Evolutionary conservation across 2,113 vertebrate genomes (phyloP).

Genomic region (Pseudopodoces humilis): DNA sequence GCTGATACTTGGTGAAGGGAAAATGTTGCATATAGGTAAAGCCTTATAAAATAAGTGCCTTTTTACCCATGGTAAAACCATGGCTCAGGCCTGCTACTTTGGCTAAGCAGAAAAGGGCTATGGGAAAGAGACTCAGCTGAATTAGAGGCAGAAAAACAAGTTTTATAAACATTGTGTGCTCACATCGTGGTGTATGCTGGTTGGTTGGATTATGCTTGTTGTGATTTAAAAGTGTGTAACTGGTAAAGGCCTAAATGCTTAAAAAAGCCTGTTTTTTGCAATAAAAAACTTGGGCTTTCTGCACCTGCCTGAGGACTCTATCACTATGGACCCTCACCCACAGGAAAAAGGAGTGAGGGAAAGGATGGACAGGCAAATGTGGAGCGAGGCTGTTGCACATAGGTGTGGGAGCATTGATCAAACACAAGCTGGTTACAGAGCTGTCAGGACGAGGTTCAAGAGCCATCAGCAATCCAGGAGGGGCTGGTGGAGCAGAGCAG

Average conservation of each 20-base stretch:
- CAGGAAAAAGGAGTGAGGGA: not conserved
- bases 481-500: not conserved
- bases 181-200: not conserved
- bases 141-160: not conserved
- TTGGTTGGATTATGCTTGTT: not conserved
- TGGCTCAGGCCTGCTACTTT: not conserved
- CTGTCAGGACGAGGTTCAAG: not conserved
- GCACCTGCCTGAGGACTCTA: not conserved
- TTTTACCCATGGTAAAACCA: not conserved
- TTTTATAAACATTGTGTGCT: no score
- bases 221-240: not conserved
- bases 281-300: no score
- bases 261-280: not conserved
- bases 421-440: not conserved
- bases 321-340: not conserved
- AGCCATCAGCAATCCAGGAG: not conserved
- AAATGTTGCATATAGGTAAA: not conserved
- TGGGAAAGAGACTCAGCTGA: not conserved
- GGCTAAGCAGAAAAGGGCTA: not conserved
- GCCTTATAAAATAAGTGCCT: not conserved
- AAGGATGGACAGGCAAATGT: rapidly evolving
- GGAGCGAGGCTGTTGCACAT: not conserved
- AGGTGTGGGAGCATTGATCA: not conserved
- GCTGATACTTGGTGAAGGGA: not conserved
- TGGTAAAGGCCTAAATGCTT: not conserved